Evolutionary conservation across 1,140 invertebrate genomes (phyloP), one percentile per base, ranked within the genome.

Genomic region (Drosophila nigrodunni): DNA sequence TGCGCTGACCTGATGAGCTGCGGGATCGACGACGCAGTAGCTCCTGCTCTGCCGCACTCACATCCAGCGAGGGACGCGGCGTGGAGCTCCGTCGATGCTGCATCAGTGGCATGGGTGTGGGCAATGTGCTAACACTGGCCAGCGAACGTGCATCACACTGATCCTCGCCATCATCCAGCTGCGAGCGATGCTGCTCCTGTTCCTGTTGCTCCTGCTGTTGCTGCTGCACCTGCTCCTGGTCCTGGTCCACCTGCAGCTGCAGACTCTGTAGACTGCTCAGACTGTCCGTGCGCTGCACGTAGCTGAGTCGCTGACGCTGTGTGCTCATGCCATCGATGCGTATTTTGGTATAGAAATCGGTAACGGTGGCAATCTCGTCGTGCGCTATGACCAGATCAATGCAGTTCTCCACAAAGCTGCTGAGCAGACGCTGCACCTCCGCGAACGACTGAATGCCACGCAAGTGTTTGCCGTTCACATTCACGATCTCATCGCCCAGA

Each of bases 401-500:
- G 66, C 87, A 88, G 74, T 93, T 93, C 57, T 92, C 79, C 77
- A 93, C 49, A 81, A 94, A 74, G 82, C 62, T 80, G 91, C 93
- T 88, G 54, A 94, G 69, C 86, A 90, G 66, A 80, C 93, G 71
- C 93, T 95, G 92, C 88, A 94, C 93, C 87, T 93, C 93, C 88
- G 93, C 93, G 66, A 94, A 94, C n/a, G 94, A 95, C 57, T 95
- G 95, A 61, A 97, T 93, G 0, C 96, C 97, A 54, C 96, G 94
- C 66, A 98, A 93, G 70, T 96, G 94, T 82, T 95, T 95, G 2
- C 96, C 96, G 92, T 97, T 97, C 7, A 97, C 96, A 92, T 97
- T 96, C 11, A 97, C 95, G 64, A 98, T 95, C 93, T 98, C 97
- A 93, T 98, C 97, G 6, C 96, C 96, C 49, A 96, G 94, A 77